phyloP scores from a whole-genome alignment of 2,113 vertebrate species.

The Corydoras sp. region DNA sequence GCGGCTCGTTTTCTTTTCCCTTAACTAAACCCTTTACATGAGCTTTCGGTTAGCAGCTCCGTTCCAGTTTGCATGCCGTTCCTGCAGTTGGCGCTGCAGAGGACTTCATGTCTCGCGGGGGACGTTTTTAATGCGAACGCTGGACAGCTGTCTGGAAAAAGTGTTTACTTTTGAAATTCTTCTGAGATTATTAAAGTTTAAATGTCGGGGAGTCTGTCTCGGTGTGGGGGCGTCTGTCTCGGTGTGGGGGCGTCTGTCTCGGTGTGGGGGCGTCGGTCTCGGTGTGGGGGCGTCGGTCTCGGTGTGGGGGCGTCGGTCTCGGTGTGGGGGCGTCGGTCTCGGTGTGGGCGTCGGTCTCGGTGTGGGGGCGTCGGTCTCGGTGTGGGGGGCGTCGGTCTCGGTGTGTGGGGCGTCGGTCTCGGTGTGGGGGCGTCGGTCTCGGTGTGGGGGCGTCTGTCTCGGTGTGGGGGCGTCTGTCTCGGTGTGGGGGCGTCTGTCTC shows the following conservation, averaged over 20 bases:
- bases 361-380: background rate
- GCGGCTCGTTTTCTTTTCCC: background rate
- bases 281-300: background rate
- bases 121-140: background rate
- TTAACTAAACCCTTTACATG: background rate
- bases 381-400: background rate
- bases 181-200: constrained; percentile 16
- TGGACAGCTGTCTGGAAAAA: background rate
- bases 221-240: background rate
- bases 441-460: background rate
- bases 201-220: background rate
- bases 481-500: background rate
- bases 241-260: too few relatives aligned
- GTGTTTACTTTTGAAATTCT: constrained; percentile 15
- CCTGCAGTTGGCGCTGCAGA: background rate
- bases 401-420: background rate
- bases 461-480: too few relatives aligned
- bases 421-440: too few relatives aligned
- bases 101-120: constrained; percentile 10
- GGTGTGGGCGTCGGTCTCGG: background rate
- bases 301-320: background rate
- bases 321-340: background rate
- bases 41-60: background rate
- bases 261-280: too few relatives aligned
- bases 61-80: background rate